A percentile compares a stretch with the other conserved stretches of the same genome.
Conservation (phyloP, 2,113 vertebrate species). For the Urocitellus parryii region DNA sequence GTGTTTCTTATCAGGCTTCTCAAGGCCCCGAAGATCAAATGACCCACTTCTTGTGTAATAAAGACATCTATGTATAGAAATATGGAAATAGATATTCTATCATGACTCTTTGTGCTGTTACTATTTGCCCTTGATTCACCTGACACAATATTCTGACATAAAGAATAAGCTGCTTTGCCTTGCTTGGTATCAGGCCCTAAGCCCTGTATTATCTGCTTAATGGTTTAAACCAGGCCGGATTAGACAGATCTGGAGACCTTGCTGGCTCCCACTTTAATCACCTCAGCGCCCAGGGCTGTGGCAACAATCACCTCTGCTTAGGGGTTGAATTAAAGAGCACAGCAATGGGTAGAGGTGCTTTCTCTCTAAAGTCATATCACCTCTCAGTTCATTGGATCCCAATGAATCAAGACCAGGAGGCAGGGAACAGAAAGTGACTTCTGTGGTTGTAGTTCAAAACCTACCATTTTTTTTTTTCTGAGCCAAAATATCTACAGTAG, state of each 20-base stretch:
- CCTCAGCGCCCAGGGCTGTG: not conserved
- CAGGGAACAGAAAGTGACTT: not conserved
- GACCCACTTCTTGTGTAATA: not conserved
- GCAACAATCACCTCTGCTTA: not conserved
- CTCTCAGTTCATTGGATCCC: not conserved
- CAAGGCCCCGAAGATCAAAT: not conserved
- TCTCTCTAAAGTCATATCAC: not conserved
- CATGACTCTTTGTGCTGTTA: not conserved
- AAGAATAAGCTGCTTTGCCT: slow-evolving; percentile 76
- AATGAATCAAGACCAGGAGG: not conserved
- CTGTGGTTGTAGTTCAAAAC: not conserved
- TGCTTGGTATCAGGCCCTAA: slow-evolving; percentile 52
- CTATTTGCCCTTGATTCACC: slow-evolving; percentile 69
- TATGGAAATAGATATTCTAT: not conserved
- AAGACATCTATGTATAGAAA: not conserved
- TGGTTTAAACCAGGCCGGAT: slow-evolving; percentile 57
- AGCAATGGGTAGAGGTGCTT: not conserved
- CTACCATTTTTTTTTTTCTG: not conserved
- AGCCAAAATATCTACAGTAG: not conserved
- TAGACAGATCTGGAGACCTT: not conserved
- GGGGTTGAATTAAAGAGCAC: not conserved
- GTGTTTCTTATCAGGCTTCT: not conserved
- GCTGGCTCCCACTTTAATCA: not conserved
- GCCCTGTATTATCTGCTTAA: slow-evolving; percentile 72
- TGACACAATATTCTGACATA: slow-evolving; percentile 17